Percentiles rank a stretch among this genome's conserved stretches.
Conservation (phyloP, 1,140 invertebrate genomes). For the Neelides sp. region DNA sequence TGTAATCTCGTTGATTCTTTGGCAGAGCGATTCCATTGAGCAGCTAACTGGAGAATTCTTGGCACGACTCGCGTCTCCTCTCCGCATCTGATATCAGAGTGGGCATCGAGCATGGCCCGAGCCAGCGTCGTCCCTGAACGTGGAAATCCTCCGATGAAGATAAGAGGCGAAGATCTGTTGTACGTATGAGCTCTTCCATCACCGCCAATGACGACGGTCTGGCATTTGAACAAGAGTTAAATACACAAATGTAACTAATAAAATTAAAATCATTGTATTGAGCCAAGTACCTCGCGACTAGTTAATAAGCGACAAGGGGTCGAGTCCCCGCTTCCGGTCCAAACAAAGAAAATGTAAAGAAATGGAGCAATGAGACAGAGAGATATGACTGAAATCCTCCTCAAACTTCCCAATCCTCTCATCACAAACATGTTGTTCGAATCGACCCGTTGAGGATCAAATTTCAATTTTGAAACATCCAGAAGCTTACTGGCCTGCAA, state of each 20-base stretch:
- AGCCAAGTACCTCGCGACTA: conserved; percentile 22
- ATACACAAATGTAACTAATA: too few relatives aligned
- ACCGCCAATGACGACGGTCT: conserved; percentile 25
- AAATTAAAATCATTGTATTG: background rate
- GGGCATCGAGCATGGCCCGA: conserved; percentile 95
- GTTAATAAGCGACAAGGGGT: conserved; percentile 21
- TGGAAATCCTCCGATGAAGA: conserved; percentile 94
- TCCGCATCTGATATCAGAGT: conserved; percentile 66
- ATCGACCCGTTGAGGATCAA: too few relatives aligned
- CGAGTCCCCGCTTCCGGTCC: conserved; percentile 18
- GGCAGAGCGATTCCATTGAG: conserved; percentile 83
- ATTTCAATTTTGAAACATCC: too few relatives aligned
- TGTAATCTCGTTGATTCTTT: conserved; percentile 74
- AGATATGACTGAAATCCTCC: conserved; percentile 13
- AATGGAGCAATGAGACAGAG: conserved; percentile 18
- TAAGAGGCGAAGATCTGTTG: conserved; percentile 75
- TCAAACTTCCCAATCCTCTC: conserved; percentile 16
- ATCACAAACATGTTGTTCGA: conserved; percentile 22
- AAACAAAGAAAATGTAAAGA: conserved; percentile 18
- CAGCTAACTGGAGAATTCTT: conserved; percentile 75
- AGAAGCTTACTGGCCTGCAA: too few relatives aligned
- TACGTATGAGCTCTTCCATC: conserved; percentile 39
- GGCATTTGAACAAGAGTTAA: background rate
- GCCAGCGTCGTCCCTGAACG: conserved; percentile 92
- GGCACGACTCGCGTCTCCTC: conserved; percentile 97